phyloP scores from a whole-genome alignment of 2,113 vertebrate genomes.

The Sylvia atricapilla region DNA sequence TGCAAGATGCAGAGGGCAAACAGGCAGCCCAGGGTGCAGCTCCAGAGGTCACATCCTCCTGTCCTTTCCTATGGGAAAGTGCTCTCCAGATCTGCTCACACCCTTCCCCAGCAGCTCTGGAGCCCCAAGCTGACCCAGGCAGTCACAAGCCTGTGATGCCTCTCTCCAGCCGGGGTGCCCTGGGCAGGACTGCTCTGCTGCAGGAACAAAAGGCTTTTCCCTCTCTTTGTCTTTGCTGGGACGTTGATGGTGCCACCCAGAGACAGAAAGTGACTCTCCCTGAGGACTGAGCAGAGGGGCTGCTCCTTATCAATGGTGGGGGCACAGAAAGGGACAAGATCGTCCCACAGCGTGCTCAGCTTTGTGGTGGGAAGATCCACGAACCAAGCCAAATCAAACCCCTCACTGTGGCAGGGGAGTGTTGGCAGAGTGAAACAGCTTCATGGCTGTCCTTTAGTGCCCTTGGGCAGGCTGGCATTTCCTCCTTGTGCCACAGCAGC shows the following conservation, averaged over 20 bases:
- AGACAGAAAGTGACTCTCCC: not conserved
- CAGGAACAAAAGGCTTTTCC: not conserved
- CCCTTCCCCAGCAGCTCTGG: not conserved
- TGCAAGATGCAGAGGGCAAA: not conserved
- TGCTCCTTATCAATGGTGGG: not conserved
- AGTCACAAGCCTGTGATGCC: not conserved
- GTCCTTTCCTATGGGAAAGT: slow-evolving; percentile 67
- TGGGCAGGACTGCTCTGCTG: not conserved
- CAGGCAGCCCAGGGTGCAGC: not conserved
- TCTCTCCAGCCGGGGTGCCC: not conserved
- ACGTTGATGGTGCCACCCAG: not conserved
- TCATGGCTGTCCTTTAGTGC: not conserved
- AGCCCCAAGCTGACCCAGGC: not conserved
- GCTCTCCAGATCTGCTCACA: slow-evolving; percentile 27
- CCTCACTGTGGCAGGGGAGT: accelerated
- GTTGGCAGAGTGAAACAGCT: not conserved
- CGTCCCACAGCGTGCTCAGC: not conserved
- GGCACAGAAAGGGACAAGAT: not conserved
- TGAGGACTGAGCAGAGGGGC: not conserved
- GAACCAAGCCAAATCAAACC: not conserved
- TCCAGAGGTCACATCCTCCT: slow-evolving; percentile 44
- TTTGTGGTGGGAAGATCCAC: not conserved
- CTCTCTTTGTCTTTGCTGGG: not conserved
- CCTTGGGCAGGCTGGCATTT: not conserved
- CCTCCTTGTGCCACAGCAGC: not conserved